Percentiles rank a stretch among this genome's conserved stretches.
Conservation (phyloP, 2,888 invertebrate genomes). For the Heterodera filipjevi region DNA sequence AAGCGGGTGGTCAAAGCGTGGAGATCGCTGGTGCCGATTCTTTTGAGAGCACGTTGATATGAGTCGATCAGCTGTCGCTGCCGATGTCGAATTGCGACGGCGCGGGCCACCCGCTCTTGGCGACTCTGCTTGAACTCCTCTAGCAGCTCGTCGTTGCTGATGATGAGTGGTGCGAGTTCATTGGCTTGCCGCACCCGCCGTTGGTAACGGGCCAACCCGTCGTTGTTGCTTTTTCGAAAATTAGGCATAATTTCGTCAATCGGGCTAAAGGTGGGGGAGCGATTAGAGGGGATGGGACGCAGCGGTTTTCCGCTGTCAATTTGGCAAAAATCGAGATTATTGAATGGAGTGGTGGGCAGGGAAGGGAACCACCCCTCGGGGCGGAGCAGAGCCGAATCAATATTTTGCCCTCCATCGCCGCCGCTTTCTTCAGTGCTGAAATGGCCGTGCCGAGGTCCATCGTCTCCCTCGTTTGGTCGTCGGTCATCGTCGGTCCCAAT, state of each 20-base stretch:
- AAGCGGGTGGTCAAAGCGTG: too few species aligned
- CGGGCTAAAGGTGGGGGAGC: background rate
- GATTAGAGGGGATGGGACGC: background rate
- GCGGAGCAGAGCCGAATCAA: too few species aligned
- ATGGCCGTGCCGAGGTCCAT: background rate
- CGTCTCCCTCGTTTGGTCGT: background rate
- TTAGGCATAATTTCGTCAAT: background rate
- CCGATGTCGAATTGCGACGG: too few species aligned
- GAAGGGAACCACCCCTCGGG: too few species aligned
- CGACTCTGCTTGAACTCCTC: background rate
- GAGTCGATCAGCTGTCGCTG: too few species aligned
- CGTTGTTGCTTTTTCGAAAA: background rate
- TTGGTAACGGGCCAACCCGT: background rate
- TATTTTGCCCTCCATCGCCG: background rate
- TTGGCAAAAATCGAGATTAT: background rate
- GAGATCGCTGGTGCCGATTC: too few species aligned
- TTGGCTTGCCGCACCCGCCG: background rate
- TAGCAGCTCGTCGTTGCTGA: background rate
- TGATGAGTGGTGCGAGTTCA: background rate
- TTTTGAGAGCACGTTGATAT: too few species aligned
- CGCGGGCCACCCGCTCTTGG: background rate
- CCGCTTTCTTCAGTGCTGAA: accelerated
- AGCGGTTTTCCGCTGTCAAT: background rate
- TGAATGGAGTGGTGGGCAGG: too few species aligned
- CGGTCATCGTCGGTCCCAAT: too few species aligned